phyloP scores from a whole-genome alignment of 2,113 vertebrate genomes.

The Proterorhinus semilunaris region DNA sequence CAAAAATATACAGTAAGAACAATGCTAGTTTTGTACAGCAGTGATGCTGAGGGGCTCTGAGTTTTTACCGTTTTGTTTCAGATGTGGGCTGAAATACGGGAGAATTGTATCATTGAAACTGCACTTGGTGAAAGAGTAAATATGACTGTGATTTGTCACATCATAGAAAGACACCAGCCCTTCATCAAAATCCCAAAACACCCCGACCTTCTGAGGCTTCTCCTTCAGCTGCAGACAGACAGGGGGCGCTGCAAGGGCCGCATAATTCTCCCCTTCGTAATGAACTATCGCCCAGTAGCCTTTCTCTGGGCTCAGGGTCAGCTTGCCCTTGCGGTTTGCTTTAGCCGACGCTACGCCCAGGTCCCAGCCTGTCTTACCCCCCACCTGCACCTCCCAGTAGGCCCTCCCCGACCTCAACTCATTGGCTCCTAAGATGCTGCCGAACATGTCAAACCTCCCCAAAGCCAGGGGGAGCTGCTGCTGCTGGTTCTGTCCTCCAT shows the following conservation, averaged over 20 bases:
- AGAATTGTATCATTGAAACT: slow-evolving; percentile 73
- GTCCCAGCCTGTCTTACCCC: slow-evolving; percentile 63
- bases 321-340: slow-evolving; percentile 54
- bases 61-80: slow-evolving; percentile 34
- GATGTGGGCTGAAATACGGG: slow-evolving; percentile 78
- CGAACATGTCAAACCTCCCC: slow-evolving; percentile 45
- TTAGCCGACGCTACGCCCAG: slow-evolving; percentile 57
- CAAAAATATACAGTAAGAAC: no score
- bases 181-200: slow-evolving; percentile 81
- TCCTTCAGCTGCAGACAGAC: slow-evolving; percentile 47
- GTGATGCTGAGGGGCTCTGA: slow-evolving; percentile 52
- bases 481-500: slow-evolving; percentile 25
- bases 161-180: slow-evolving; percentile 83
- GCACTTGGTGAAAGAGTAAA: slow-evolving; percentile 78
- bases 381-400: slow-evolving; percentile 74
- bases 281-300: slow-evolving; percentile 71
- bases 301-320: slow-evolving; percentile 46
- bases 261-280: slow-evolving; percentile 48
- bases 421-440: slow-evolving; percentile 56
- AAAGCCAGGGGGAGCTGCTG: background rate
- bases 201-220: slow-evolving; percentile 75
- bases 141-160: slow-evolving; percentile 51
- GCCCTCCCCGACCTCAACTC: slow-evolving; percentile 42
- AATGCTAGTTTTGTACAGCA: background rate
- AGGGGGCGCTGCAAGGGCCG: slow-evolving; percentile 42